A percentile compares a stretch with the other conserved stretches of the same genome.
Conservation (phyloP, 2,888 invertebrate genomes). For the Germaria angustata region DNA sequence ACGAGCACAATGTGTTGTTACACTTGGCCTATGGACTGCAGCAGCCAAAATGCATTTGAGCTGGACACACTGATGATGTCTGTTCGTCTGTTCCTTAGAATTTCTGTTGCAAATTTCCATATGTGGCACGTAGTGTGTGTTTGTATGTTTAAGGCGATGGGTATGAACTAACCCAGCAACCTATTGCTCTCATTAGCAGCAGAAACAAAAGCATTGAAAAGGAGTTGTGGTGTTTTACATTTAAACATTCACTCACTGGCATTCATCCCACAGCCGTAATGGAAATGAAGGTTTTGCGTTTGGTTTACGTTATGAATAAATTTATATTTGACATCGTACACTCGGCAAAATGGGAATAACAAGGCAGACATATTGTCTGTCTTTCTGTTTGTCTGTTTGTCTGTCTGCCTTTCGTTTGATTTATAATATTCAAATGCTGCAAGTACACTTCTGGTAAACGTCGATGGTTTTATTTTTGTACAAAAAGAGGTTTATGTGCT, state of each 20-base stretch:
- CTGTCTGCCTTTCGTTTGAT: slow-evolving; percentile 8
- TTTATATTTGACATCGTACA: slow-evolving; percentile 57
- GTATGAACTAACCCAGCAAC: slow-evolving; percentile 66
- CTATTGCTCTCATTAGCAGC: slow-evolving; percentile 67
- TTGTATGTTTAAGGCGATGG: slow-evolving; percentile 1
- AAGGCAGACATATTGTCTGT: slow-evolving; percentile 49
- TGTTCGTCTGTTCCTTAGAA: slow-evolving; percentile 6
- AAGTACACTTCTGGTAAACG: slow-evolving; percentile 20
- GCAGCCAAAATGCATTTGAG: slow-evolving; percentile 5
- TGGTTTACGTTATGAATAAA: slow-evolving; percentile 60
- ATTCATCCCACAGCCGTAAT: slow-evolving; percentile 23
- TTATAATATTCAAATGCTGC: slow-evolving; percentile 11
- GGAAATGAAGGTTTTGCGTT: slow-evolving; percentile 50
- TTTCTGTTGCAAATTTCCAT: slow-evolving; percentile 17
- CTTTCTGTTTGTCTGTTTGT: slow-evolving; percentile 25
- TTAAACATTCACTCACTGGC: slow-evolving; percentile 3
- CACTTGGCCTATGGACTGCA: slow-evolving; percentile 30
- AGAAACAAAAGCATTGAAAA: slow-evolving; percentile 49
- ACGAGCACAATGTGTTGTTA: slow-evolving; percentile 24
- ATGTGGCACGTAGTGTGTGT: background rate
- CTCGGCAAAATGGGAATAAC: slow-evolving; percentile 20
- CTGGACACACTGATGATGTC: slow-evolving; percentile 44
- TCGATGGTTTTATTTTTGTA: slow-evolving; percentile 4
- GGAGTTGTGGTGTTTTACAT: slow-evolving; percentile 39
- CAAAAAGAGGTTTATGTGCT: slow-evolving; percentile 10